Evolutionary conservation across 2,888 invertebrate genomes (phyloP).

Genomic region (Nomada flava): DNA sequence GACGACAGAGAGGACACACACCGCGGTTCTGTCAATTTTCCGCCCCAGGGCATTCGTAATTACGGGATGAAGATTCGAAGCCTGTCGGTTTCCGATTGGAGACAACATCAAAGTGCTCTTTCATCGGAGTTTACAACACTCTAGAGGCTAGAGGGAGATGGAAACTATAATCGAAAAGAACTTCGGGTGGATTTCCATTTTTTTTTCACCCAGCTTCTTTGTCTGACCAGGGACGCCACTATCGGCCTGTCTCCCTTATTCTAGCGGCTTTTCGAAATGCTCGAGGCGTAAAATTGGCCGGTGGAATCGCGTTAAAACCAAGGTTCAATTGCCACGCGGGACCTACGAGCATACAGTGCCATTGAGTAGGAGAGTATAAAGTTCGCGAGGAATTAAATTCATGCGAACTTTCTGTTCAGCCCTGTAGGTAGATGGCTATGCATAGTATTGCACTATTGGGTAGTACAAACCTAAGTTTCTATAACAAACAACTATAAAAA

Average conservation of each 20-base stretch:
- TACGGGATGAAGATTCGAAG: conserved; percentile 66
- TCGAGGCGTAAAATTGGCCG: conserved; percentile 80
- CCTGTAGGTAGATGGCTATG: too few relatives aligned
- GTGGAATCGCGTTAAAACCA: conserved; percentile 77
- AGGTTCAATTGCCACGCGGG: conserved; percentile 71
- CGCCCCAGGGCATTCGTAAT: conserved; percentile 61
- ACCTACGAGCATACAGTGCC: conserved; percentile 12
- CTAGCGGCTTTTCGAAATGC: conserved; percentile 73
- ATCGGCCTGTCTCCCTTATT: conserved; percentile 16
- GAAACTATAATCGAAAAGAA: conserved; percentile 42
- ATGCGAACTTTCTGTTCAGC: not conserved
- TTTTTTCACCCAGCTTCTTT: conserved; percentile 51
- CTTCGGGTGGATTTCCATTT: conserved; percentile 60
- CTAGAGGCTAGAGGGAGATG: conserved; percentile 1
- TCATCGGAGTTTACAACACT: conserved; percentile 67
- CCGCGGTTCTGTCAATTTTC: conserved; percentile 62
- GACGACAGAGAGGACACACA: conserved; percentile 19
- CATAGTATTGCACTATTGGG: too few relatives aligned
- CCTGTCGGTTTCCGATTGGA: conserved; percentile 64
- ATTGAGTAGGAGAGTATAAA: not conserved
- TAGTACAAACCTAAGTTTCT: not conserved
- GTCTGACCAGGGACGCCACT: not conserved
- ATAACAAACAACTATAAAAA: not conserved
- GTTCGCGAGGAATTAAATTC: conserved; percentile 21
- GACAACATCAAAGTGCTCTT: conserved; percentile 69